These are phyloP conservation scores for Rousettus leschenaultii DNA, from an alignment of 2,113 vertebrate species.

Conservation along the genomic window DNA sequence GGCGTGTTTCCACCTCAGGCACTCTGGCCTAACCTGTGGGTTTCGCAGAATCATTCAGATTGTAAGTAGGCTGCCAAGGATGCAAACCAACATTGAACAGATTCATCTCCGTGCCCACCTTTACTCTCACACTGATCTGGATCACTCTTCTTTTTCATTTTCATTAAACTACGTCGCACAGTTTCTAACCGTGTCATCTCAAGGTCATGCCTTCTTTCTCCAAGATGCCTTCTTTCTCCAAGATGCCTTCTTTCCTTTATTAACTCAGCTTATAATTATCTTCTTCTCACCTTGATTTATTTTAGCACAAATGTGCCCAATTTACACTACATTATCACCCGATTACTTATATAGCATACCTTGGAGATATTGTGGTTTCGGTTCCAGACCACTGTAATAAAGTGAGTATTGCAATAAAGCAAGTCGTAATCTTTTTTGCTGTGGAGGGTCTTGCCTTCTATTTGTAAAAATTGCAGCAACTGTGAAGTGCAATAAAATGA, in stretches of 20 bases:
- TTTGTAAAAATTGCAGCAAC: not conserved
- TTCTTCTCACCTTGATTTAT: conserved; percentile 18
- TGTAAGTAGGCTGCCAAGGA: not conserved
- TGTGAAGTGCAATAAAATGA: not conserved
- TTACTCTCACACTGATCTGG: not conserved
- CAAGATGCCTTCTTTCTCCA: conserved; percentile 19
- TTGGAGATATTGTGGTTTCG: not conserved
- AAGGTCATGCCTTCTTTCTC: not conserved
- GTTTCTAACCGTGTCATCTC: not conserved
- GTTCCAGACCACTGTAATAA: not conserved
- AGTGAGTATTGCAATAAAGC: not conserved
- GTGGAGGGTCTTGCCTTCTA: not conserved
- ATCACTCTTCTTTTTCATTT: not conserved
- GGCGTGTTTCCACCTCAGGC: not conserved
- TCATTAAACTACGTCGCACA: not conserved
- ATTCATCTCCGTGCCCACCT: not conserved
- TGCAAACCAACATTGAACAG: not conserved
- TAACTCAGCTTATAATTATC: not conserved
- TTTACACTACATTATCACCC: not conserved
- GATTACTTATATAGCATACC: not conserved
- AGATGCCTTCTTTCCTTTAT: conserved; percentile 2
- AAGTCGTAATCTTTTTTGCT: not conserved
- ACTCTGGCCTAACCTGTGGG: not conserved
- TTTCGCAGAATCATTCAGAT: conserved; percentile 7
- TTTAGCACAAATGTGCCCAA: not conserved